A percentile compares a stretch with the other conserved stretches of the same genome.
phyloP scores from a whole-genome alignment of 30 jellyfish, hydroid and myxozoan species.

The Aurelia sp. region DNA sequence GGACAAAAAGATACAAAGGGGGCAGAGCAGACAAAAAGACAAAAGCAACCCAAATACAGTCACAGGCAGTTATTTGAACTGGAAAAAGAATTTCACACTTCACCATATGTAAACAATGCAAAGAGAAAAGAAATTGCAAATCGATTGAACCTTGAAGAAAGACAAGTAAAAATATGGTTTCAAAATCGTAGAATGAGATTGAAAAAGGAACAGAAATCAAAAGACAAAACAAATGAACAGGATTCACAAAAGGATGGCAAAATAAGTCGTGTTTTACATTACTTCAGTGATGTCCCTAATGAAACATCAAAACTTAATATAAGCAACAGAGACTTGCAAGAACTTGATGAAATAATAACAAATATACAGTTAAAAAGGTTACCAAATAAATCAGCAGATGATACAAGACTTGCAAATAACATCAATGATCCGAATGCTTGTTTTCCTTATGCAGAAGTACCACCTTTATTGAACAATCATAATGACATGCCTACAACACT shows the following conservation, averaged over 20 bases:
- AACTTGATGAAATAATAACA: conserved; percentile 10
- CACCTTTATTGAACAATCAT: conserved; percentile 4
- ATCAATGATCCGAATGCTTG: conserved; percentile 53
- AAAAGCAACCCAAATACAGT: conserved; percentile 51
- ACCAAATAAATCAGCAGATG: conserved; percentile 35
- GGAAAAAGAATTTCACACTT: conserved; percentile 77
- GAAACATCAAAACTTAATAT: not conserved
- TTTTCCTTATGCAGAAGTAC: conserved; percentile 55
- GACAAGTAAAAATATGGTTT: conserved; percentile 69
- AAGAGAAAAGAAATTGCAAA: conserved; percentile 59
- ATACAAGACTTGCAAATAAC: conserved; percentile 7
- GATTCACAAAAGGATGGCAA: conserved; percentile 1
- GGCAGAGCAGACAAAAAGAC: conserved; percentile 12
- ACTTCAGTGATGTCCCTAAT: conserved; percentile 40
- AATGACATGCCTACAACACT: conserved; percentile 17
- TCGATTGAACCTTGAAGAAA: conserved; percentile 44
- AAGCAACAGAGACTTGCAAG: not conserved
- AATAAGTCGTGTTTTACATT: conserved; percentile 47
- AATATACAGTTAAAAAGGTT: conserved; percentile 29
- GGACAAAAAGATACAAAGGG: not conserved
- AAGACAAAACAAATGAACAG: not conserved
- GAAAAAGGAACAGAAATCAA: conserved; percentile 22
- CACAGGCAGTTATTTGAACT: conserved; percentile 72
- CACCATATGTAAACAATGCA: conserved; percentile 49
- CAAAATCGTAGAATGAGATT: conserved; percentile 74